Evolutionary conservation across 2,888 invertebrate genomes (phyloP).

Genomic region (Listrodromus nycthemerus): DNA sequence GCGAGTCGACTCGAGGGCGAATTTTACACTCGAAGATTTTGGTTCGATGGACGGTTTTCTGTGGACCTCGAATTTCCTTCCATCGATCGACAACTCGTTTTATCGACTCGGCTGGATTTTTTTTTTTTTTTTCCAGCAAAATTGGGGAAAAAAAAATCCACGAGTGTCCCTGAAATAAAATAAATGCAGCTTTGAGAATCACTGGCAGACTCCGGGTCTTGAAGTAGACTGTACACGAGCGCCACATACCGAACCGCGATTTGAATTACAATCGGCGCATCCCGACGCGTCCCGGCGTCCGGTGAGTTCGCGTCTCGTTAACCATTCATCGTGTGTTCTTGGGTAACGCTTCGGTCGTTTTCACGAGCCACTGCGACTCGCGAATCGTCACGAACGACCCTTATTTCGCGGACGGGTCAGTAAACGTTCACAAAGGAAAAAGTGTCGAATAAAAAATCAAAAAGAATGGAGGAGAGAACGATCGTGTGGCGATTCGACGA

Average conservation of each 20-base stretch:
- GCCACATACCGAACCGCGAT: conserved; percentile 79
- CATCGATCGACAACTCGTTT: too few species aligned
- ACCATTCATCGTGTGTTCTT: conserved; percentile 70
- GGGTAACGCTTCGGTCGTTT: conserved; percentile 67
- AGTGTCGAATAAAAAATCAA: not conserved
- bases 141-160: not conserved
- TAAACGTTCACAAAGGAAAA: conserved; percentile 27
- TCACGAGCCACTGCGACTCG: conserved; percentile 31
- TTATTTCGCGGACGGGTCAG: conserved; percentile 41
- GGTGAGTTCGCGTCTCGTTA: conserved; percentile 76
- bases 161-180: not conserved
- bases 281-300: conserved; percentile 74
- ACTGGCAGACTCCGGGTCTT: conserved; percentile 67
- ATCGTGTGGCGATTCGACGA: not conserved
- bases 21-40: not conserved
- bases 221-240: conserved; percentile 73
- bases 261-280: conserved; percentile 83
- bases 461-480: conserved; percentile 5
- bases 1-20: not conserved
- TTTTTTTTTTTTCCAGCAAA: too few species aligned
- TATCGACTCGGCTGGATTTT: too few species aligned
- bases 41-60: too few species aligned
- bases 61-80: too few species aligned
- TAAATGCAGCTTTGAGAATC: conserved; percentile 61
- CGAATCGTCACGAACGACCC: conserved; percentile 39